Evolutionary conservation across 2,888 invertebrate species (phyloP).

Genomic region (Hydropsyche betteni): DNA sequence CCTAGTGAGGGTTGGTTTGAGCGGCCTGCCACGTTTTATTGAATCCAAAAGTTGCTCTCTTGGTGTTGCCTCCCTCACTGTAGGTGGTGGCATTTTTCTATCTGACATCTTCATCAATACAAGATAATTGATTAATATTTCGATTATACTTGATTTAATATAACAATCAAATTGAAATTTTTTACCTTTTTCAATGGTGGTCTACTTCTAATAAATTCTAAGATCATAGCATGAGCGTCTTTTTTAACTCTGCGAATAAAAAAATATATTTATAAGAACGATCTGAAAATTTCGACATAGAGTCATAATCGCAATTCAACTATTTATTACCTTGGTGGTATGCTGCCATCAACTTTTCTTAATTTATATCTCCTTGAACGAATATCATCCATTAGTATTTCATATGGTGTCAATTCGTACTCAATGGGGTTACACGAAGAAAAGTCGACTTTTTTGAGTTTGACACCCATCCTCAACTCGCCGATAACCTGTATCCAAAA

Average conservation of each 20-base stretch:
- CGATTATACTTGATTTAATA: background rate
- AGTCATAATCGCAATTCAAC: slow-evolving; percentile 54
- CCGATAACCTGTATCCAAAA: slow-evolving; percentile 96
- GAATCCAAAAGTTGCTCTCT: slow-evolving; percentile 87
- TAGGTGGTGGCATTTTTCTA: slow-evolving; percentile 79
- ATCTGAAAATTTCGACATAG: slow-evolving; percentile 31
- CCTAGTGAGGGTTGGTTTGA: slow-evolving; percentile 69
- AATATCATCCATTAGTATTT: slow-evolving; percentile 96
- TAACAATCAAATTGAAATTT: background rate
- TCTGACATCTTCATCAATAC: slow-evolving; percentile 79
- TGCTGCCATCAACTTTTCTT: slow-evolving; percentile 85
- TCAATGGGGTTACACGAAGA: slow-evolving; percentile 79
- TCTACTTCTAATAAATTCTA: slow-evolving; percentile 95
- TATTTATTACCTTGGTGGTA: slow-evolving; percentile 67
- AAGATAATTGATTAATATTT: background rate
- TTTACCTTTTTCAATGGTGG: slow-evolving; percentile 89
- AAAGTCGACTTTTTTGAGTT: slow-evolving; percentile 86
- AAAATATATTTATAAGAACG: background rate
- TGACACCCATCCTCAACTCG: slow-evolving; percentile 89
- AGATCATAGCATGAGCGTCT: slow-evolving; percentile 94
- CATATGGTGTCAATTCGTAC: slow-evolving; percentile 94
- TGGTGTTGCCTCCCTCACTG: slow-evolving; percentile 65
- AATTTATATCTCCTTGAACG: slow-evolving; percentile 88
- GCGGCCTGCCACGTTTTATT: slow-evolving; percentile 78
- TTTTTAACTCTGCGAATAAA: slow-evolving; percentile 76